Evolutionary conservation across 92 coral and sea anemone species (phyloP).

Genomic region (Isaurus tuberculatus): DNA sequence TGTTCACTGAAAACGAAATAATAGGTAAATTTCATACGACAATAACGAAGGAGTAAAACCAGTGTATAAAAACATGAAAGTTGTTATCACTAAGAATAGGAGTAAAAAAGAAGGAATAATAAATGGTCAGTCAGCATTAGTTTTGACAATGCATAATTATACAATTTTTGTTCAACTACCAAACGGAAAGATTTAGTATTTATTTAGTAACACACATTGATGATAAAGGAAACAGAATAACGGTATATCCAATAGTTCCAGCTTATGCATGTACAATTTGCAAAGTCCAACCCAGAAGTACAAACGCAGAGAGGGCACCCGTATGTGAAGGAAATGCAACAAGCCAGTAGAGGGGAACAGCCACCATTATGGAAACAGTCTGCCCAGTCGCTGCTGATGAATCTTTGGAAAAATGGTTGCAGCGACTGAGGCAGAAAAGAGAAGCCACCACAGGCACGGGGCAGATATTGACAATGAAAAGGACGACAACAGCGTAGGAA

Average conservation of each 20-base stretch:
- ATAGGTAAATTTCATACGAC: background rate
- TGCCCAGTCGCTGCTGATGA: background rate
- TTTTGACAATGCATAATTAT: background rate
- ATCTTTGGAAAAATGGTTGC: background rate
- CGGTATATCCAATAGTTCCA: too few species aligned
- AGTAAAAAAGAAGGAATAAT: background rate
- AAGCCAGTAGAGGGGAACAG: background rate
- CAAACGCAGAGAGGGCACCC: background rate
- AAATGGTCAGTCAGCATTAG: slow-evolving; percentile 11
- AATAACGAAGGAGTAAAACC: background rate
- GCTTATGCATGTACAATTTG: too few species aligned
- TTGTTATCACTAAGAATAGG: background rate
- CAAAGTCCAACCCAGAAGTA: too few species aligned
- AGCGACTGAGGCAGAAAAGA: too few species aligned
- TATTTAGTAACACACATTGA: too few species aligned
- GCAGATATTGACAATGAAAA: background rate
- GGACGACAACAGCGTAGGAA: background rate
- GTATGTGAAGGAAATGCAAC: background rate
- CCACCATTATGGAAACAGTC: background rate
- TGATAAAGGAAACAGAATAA: too few species aligned
- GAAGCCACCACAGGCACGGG: background rate
- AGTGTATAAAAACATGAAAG: slow-evolving; percentile 4
- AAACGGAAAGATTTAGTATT: too few species aligned
- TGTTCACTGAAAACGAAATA: background rate
- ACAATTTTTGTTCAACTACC: too few species aligned